Base-by-base conservation (phyloP, 2,797 vertebrate species). In the Epinephelus malabaricus region DNA sequence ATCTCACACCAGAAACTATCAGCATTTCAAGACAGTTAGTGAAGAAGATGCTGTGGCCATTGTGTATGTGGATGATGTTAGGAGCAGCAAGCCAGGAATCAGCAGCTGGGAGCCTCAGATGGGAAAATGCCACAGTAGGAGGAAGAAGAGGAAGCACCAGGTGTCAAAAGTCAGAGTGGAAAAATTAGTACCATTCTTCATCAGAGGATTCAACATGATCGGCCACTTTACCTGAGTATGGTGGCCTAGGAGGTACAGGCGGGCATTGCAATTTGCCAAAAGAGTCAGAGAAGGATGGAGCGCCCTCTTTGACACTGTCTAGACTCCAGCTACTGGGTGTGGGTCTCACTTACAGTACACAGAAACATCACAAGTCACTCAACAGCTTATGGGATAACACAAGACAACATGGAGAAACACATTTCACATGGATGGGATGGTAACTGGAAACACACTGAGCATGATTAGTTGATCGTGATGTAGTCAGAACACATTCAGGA, bases 291-390 rank as follows among this genome's bases (percentile, higher is more conserved):
- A 97, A 94, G 78, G 92, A 88, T 51, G 92, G 96, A 87, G 94
- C 95, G 88, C 95, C 95, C 96, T 96, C 97, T 91, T 97, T 98
- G 85, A 96, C 97, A 93, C 96, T 97, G 94, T 99, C 98, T 94
- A 99, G 94, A 95, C 97, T 99, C 98, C 98, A 99, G 95, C 97
- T 99, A 96, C 97, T 98, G 61, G 96, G 96, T 11, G 97, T 96
- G 86, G 95, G 91, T 78, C 96, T 97, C 93, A 98, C 97, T 99
- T 94, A 87, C 95, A 93, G 84, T 86, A 93, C 83, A 94, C 64
- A 89, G 74, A 92, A 73, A 94, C 86, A 90, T 46, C 51, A 85
- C 79, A 84, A 53, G 67, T 90, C 88, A 93, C 76, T 84, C 11
- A 4, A 81, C 76, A 68, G 47, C 56, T 66, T 19, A 89, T 76